Evolutionary conservation across 2,113 vertebrate genomes (phyloP).

Genomic region (Chaetura pelagica): DNA sequence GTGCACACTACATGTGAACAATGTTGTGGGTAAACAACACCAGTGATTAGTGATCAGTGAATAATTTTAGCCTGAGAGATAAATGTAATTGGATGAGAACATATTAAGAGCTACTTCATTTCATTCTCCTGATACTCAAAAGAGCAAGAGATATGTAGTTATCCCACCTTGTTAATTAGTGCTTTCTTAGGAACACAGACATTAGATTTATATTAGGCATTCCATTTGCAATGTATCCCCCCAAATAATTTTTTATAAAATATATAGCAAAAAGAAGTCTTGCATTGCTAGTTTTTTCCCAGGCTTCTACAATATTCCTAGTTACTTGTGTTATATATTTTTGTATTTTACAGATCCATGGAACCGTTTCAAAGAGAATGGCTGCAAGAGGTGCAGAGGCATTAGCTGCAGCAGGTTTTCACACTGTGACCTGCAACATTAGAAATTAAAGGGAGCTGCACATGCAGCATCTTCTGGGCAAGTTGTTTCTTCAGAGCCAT

Average conservation of each 20-base stretch:
- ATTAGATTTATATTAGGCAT: neutral
- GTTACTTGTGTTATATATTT: neutral
- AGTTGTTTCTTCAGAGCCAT: neutral
- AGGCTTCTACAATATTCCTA: neutral
- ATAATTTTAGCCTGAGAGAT: slow-evolving; percentile 69
- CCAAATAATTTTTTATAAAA: neutral
- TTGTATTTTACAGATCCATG: neutral
- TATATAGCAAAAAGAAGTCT: neutral
- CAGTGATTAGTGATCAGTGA: slow-evolving; percentile 75
- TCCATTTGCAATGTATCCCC: neutral
- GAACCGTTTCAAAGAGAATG: neutral
- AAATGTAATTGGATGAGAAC: slow-evolving; percentile 57
- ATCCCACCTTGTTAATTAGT: slow-evolving; percentile 27
- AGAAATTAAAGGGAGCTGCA: neutral
- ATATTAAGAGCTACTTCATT: slow-evolving; percentile 61
- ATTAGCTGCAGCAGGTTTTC: neutral
- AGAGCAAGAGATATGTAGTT: slow-evolving; percentile 17
- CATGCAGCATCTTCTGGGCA: neutral
- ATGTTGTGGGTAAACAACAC: slow-evolving; percentile 74
- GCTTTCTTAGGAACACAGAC: slow-evolving; percentile 9
- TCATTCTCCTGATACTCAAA: slow-evolving; percentile 42
- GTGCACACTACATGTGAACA: slow-evolving; percentile 39
- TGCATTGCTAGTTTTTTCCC: neutral
- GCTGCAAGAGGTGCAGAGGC: neutral
- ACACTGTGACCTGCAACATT: neutral